Evolutionary conservation across 2,113 vertebrate genomes (phyloP).

Genomic region (Psammodynastes pulverulentus): DNA sequence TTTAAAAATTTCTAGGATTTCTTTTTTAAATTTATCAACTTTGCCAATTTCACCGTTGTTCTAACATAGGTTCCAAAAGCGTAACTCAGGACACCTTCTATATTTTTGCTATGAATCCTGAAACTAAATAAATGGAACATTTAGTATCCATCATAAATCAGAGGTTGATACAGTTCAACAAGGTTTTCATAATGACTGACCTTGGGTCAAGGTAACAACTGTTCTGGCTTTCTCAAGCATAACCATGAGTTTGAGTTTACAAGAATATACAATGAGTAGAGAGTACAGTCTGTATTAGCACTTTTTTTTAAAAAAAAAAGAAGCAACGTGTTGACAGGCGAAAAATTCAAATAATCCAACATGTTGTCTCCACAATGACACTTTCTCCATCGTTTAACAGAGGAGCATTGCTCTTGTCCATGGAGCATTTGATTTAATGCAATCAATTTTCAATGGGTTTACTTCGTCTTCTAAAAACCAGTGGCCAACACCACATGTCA

Average conservation of each 20-base stretch:
- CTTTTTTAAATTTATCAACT: neutral
- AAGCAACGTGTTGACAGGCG: neutral
- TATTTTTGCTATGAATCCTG: neutral
- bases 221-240: constrained; percentile 11
- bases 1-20: too few species aligned
- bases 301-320: neutral
- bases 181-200: neutral
- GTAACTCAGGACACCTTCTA: neutral
- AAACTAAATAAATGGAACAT: neutral
- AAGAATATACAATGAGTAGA: neutral
- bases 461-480: neutral
- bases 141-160: neutral
- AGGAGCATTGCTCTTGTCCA: neutral
- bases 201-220: neutral
- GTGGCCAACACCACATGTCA: neutral
- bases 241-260: neutral
- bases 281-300: neutral
- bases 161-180: neutral
- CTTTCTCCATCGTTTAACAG: neutral
- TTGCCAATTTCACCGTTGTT: neutral
- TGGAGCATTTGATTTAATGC: neutral
- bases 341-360: neutral
- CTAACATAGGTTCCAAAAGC: neutral
- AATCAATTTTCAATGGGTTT: neutral
- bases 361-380: neutral